Percentiles rank a stretch among this genome's conserved stretches.
These are phyloP conservation scores for Pseudoips prasinana DNA, from an alignment of 2,888 invertebrate genomes.

Conservation along the genomic window DNA sequence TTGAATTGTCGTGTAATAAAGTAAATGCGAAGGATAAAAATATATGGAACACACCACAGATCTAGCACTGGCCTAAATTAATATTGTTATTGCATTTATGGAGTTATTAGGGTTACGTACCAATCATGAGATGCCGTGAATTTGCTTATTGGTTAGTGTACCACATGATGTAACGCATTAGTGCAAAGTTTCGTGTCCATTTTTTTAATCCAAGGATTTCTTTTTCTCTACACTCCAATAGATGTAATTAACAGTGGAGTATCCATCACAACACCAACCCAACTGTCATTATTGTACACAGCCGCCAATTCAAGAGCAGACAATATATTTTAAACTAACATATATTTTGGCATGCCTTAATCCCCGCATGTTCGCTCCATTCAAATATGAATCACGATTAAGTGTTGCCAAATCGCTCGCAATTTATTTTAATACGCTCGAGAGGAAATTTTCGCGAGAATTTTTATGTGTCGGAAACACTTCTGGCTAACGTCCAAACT, in stretches of 20 bases:
- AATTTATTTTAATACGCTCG: slow-evolving; percentile 81
- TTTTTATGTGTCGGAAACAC: slow-evolving; percentile 81
- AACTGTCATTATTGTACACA: slow-evolving; percentile 42
- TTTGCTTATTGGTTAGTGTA: no score
- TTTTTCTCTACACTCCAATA: slow-evolving; percentile 1
- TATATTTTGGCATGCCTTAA: slow-evolving; percentile 72
- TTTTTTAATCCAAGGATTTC: no score
- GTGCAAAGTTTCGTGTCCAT: no score
- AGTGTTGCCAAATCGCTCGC: slow-evolving; percentile 81
- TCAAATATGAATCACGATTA: slow-evolving; percentile 79
- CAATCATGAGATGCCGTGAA: no score
- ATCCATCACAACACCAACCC: slow-evolving; percentile 40
- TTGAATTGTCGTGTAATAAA: no score
- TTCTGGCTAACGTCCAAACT: slow-evolving; percentile 74
- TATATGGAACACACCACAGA: no score
- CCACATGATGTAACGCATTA: no score
- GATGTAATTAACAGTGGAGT: slow-evolving; percentile 17
- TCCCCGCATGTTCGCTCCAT: slow-evolving; percentile 68
- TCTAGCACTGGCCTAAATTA: no score
- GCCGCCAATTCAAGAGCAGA: slow-evolving; percentile 43
- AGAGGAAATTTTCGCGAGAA: slow-evolving; percentile 75
- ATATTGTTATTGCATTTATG: no score
- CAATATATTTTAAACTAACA: slow-evolving; percentile 53
- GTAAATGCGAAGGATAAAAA: no score
- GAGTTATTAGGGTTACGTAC: no score